Conservation (phyloP, 2,888 invertebrate genomes). For the Parnassius orleans region DNA sequence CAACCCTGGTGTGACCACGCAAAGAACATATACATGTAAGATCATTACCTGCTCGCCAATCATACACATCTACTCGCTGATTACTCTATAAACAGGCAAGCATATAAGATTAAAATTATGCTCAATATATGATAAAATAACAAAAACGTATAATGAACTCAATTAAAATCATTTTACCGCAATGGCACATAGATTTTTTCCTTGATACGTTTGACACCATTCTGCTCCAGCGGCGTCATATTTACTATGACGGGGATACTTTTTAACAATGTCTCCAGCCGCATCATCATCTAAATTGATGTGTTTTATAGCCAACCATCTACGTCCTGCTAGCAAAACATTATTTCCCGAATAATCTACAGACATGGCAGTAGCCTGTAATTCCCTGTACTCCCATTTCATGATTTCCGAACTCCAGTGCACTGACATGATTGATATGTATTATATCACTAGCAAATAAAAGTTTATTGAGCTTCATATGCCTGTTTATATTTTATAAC, state of each 20-base stretch:
- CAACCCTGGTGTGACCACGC: conserved; percentile 90
- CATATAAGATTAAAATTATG: conserved; percentile 1
- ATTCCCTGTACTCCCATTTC: conserved; percentile 89
- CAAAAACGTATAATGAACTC: too few species aligned
- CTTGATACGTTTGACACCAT: conserved; percentile 91
- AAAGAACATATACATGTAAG: conserved; percentile 87
- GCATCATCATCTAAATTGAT: conserved; percentile 86
- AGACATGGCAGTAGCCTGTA: conserved; percentile 96
- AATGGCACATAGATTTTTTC: conserved; percentile 91
- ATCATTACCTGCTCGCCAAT: conserved; percentile 86
- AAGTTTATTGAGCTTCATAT: neutral
- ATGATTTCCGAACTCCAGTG: conserved; percentile 77
- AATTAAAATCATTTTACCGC: conserved; percentile 79
- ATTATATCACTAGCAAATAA: neutral
- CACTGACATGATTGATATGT: conserved; percentile 54
- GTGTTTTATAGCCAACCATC: conserved; percentile 88
- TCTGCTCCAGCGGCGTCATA: conserved; percentile 96
- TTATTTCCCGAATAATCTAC: conserved; percentile 92
- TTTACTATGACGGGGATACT: conserved; percentile 93
- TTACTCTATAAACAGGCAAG: conserved; percentile 83
- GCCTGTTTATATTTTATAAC: neutral
- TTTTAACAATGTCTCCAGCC: conserved; percentile 84
- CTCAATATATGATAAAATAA: conserved; percentile 20
- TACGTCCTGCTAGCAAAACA: conserved; percentile 90
- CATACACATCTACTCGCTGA: conserved; percentile 92